phyloP scores from a whole-genome alignment of 2,888 invertebrate genomes.

The Cremastobaeus sp. region DNA sequence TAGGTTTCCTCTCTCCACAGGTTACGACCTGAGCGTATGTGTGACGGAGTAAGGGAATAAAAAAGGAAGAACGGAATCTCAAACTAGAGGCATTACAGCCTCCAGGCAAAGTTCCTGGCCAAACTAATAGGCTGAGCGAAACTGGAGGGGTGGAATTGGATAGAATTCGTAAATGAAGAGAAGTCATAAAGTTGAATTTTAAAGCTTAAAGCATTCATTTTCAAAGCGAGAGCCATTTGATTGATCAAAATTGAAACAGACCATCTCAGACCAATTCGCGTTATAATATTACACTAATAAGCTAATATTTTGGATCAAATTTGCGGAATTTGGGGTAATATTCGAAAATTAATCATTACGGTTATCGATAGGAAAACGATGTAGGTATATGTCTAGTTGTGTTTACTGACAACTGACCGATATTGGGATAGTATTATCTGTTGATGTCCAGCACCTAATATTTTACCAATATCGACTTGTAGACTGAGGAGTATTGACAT shows the following conservation, averaged over 20 bases:
- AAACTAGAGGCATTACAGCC: too few relatives aligned
- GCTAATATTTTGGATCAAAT: neutral
- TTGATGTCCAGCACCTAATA: conserved; percentile 30
- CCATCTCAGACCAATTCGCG: neutral
- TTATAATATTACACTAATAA: neutral
- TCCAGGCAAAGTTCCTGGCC: too few relatives aligned
- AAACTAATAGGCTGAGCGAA: too few relatives aligned
- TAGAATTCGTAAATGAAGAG: conserved; percentile 19
- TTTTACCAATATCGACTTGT: conserved; percentile 16
- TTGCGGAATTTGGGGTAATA: conserved; percentile 7
- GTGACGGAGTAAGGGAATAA: too few relatives aligned
- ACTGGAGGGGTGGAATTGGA: too few relatives aligned
- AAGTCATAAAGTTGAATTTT: conserved; percentile 20
- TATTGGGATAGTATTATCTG: conserved; percentile 33
- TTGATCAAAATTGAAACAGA: conserved; percentile 4
- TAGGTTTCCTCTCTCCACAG: too few relatives aligned
- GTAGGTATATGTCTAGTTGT: conserved; percentile 13
- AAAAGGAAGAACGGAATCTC: too few relatives aligned
- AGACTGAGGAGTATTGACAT: conserved; percentile 5
- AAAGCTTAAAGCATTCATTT: conserved; percentile 10
- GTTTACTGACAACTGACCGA: conserved; percentile 34
- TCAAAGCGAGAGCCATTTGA: neutral
- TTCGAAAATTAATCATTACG: conserved; percentile 33
- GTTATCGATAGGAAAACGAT: conserved; percentile 19
- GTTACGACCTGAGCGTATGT: too few relatives aligned